Evolutionary conservation across 2,797 vertebrate genomes (phyloP).

Genomic region (Choloepus didactylus): DNA sequence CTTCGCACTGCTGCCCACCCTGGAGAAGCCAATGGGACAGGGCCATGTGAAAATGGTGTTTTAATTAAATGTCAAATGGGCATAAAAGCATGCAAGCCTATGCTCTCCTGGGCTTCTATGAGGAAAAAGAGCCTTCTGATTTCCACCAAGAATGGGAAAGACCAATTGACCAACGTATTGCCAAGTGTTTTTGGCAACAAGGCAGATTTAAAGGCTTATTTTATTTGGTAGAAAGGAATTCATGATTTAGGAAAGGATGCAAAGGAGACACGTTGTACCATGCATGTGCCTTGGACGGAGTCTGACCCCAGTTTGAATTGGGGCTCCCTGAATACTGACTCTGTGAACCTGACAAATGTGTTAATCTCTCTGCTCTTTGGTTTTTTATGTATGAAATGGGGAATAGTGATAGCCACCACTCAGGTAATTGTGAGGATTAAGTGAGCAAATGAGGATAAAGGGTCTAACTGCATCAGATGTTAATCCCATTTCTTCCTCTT

Average conservation of each 20-base stretch:
- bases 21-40: background rate
- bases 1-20: background rate
- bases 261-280: background rate
- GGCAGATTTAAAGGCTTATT: background rate
- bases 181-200: background rate
- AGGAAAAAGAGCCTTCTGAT: background rate
- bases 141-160: conserved; percentile 4
- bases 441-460: conserved; percentile 15
- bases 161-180: background rate
- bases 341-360: background rate
- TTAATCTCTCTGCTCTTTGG: background rate
- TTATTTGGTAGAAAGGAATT: conserved; percentile 26
- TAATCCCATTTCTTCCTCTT: background rate
- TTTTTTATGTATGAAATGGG: background rate
- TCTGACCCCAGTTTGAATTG: background rate
- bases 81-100: background rate
- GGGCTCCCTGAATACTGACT: background rate
- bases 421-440: background rate
- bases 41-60: background rate
- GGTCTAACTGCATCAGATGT: background rate
- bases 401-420: background rate
- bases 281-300: fast-evolving
- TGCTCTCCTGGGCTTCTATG: background rate
- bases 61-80: background rate
- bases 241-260: background rate